A percentile compares a stretch with the other conserved stretches of the same genome.
Conservation (phyloP, 2,888 invertebrate genomes). For the Tipula unca region DNA sequence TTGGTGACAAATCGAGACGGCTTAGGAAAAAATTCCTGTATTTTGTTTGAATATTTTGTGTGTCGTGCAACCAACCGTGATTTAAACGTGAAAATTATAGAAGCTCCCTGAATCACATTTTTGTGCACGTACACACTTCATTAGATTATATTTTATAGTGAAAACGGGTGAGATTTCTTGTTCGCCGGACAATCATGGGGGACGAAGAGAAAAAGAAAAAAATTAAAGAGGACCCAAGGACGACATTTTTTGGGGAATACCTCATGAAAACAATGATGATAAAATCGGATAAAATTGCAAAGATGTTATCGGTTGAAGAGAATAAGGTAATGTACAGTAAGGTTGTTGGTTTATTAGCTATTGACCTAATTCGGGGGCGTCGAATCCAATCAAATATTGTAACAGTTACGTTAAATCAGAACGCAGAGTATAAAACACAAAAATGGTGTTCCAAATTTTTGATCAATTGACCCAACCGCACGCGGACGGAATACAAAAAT, state of each 20-base stretch:
- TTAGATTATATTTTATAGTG: not conserved
- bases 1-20: not conserved
- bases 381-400: not conserved
- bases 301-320: constrained; percentile 61
- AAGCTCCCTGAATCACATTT: not conserved
- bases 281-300: constrained; percentile 74
- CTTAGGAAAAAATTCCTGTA: not conserved
- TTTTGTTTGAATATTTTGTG: not conserved
- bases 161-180: too few species aligned
- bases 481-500: too few species aligned
- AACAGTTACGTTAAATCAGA: not conserved
- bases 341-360: not conserved
- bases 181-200: not conserved
- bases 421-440: not conserved
- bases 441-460: not conserved
- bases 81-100: not conserved
- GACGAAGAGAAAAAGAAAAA: constrained; percentile 29
- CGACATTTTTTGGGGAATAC: constrained; percentile 68
- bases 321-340: constrained; percentile 51
- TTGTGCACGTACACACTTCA: not conserved
- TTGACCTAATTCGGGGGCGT: not conserved
- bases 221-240: constrained; percentile 52
- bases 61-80: not conserved
- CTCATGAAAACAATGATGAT: constrained; percentile 58
- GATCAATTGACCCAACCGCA: not conserved